Percentiles rank a stretch among this genome's conserved stretches.
Evolutionary conservation across 2,888 invertebrate species (phyloP).

Genomic region (Pandemis corylana): DNA sequence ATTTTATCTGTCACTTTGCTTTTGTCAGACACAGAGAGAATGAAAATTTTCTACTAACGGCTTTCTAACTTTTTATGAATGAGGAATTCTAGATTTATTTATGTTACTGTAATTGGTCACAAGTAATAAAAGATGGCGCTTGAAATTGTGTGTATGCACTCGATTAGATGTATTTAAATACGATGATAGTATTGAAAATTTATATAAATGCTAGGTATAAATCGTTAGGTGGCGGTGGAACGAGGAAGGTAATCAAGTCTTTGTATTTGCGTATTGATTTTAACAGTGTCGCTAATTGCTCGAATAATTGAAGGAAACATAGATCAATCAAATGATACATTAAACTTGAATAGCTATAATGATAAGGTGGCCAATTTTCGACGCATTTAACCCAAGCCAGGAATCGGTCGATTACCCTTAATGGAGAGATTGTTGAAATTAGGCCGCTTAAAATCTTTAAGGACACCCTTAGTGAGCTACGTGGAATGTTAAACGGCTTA

Average conservation of each 20-base stretch:
- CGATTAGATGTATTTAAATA: no score
- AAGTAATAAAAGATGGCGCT: not conserved
- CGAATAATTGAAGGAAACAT: slow-evolving; percentile 8
- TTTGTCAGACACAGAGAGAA: no score
- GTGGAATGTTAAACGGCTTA: slow-evolving; percentile 36
- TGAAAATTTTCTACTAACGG: no score
- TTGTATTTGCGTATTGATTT: slow-evolving; percentile 13
- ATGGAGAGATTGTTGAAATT: slow-evolving; percentile 42
- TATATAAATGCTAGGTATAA: not conserved
- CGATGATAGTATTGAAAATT: not conserved
- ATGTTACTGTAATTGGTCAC: no score
- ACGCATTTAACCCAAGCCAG: slow-evolving; percentile 31
- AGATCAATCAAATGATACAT: slow-evolving; percentile 35
- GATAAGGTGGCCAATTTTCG: slow-evolving; percentile 35
- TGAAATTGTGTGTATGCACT: no score
- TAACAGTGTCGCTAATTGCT: slow-evolving; percentile 11
- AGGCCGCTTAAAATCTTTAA: slow-evolving; percentile 41
- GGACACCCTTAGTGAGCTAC: slow-evolving; percentile 30
- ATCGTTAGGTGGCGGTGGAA: not conserved
- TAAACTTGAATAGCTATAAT: slow-evolving; percentile 19
- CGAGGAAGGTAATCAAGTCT: slow-evolving; percentile 13
- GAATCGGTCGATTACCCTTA: slow-evolving; percentile 40
- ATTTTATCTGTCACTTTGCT: no score
- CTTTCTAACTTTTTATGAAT: no score
- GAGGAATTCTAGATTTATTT: no score